Conservation (phyloP, 2,113 vertebrate species). For the Neomonachus schauinslandi region DNA sequence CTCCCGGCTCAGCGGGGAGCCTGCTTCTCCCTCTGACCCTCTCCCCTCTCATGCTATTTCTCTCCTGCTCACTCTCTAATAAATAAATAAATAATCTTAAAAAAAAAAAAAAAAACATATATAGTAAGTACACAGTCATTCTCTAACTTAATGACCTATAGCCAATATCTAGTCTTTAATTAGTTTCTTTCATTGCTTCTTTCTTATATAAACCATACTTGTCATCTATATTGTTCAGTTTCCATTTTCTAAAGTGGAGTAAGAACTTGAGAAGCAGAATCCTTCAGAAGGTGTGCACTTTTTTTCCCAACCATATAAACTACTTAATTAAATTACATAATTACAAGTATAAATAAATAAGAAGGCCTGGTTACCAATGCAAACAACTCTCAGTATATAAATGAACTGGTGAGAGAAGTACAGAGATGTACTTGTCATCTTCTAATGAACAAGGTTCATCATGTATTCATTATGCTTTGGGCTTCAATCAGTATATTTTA, state of each 20-base stretch:
- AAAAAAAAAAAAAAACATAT: background rate
- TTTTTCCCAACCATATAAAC: background rate
- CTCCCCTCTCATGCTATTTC: no score
- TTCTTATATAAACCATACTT: background rate
- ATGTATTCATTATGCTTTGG: background rate
- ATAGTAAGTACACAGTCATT: background rate
- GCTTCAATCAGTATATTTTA: background rate
- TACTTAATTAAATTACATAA: constrained; percentile 27
- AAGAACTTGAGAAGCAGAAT: constrained; percentile 27
- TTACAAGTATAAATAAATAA: constrained; percentile 21
- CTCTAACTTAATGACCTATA: constrained; percentile 16
- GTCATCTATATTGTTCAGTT: constrained; percentile 14
- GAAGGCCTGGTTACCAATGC: background rate
- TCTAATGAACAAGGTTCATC: background rate
- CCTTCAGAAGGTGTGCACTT: background rate
- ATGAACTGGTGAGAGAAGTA: background rate
- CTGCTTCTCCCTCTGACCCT: no score
- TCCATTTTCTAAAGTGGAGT: background rate
- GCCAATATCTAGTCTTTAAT: constrained; percentile 17
- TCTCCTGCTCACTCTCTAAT: no score
- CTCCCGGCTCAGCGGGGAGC: no score
- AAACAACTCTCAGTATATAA: background rate
- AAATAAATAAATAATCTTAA: no score
- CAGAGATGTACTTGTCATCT: background rate
- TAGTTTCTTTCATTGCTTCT: background rate